phyloP scores from a whole-genome alignment of 2,797 vertebrate species.

The Dipus sagitta region DNA sequence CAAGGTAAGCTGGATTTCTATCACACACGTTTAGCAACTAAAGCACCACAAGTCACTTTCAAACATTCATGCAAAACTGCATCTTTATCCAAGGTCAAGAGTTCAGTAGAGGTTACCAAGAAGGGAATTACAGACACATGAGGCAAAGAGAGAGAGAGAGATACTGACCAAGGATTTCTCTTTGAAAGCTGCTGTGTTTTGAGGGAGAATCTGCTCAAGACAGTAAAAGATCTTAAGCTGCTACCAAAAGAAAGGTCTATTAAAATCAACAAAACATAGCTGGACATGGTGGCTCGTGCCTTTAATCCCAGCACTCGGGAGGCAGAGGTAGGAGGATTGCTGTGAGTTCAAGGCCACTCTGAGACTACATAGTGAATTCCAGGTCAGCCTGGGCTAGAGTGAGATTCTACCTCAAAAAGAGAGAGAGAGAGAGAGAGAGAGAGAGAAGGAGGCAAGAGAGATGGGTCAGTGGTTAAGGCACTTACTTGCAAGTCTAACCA shows the following conservation, averaged over 20 bases:
- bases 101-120: slow-evolving; percentile 67
- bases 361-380: no score
- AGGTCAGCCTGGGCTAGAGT: no score
- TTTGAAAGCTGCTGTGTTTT: slow-evolving; percentile 22
- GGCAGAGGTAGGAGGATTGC: no score
- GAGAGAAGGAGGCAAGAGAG: not conserved
- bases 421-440: not conserved
- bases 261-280: no score
- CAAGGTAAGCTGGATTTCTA: slow-evolving; percentile 77
- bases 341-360: no score
- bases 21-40: slow-evolving; percentile 83
- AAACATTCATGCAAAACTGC: slow-evolving; percentile 75
- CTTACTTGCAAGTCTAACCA: no score
- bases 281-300: no score
- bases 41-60: slow-evolving; percentile 79
- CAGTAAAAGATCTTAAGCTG: not conserved
- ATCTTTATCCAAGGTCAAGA: slow-evolving; percentile 75
- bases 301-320: no score
- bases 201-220: not conserved
- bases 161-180: not conserved
- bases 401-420: no score
- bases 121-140: not conserved
- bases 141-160: not conserved
- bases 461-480: no score
- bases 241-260: no score